Evolutionary conservation across 2,888 invertebrate species (phyloP), one percentile per base, ranked within the genome.

Genomic region (Netelia melanura): DNA sequence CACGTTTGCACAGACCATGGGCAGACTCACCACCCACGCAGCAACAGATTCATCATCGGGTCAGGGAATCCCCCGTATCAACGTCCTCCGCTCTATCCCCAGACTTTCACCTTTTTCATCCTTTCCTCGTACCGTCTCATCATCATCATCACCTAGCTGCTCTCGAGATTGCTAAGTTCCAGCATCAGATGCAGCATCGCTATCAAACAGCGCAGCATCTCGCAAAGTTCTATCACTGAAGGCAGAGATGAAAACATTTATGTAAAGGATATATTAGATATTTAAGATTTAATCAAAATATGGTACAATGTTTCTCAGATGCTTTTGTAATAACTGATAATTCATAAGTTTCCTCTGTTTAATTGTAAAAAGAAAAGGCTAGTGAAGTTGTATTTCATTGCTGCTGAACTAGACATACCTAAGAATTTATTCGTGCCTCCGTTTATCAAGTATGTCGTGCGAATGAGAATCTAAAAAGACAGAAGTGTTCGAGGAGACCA

Each of bases 1-100:
- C 88, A 0, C 87, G 87, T 52, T 85, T 93, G 6, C 89, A 93
- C 87, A 90, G 93, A 87, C 92, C 91, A 38, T 91, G 92, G 90
- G 81, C 86, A 72, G 92, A 92, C 65, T 80, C 91, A 81, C 88
- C 87, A 81, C 79, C 85, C 56, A 80, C 88, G 78, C 85, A 88
- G 82, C 86, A 88, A 48, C 61, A 65, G 21, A 67, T 58, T 38
- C 64, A 58, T 90, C 91, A 92, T 90, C 91, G 91, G 90, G 92
- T 38, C 17, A 17, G 17, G 43, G 65, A 81, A 71, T 23, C 68
- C 48, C 14, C 48, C 17, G 14, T 11, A 30, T 43, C 68, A 10
- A 38, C 43, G 10, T 70, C 58, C 9, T 75, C 82, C 8, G 64
- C 23, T 25, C 52, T 65, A 10, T 67, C 75, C 6, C 25, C 52